A percentile compares a stretch with the other conserved stretches of the same genome.
phyloP scores from a whole-genome alignment of 2,888 invertebrate species.

The Drosophila macrothrix region DNA sequence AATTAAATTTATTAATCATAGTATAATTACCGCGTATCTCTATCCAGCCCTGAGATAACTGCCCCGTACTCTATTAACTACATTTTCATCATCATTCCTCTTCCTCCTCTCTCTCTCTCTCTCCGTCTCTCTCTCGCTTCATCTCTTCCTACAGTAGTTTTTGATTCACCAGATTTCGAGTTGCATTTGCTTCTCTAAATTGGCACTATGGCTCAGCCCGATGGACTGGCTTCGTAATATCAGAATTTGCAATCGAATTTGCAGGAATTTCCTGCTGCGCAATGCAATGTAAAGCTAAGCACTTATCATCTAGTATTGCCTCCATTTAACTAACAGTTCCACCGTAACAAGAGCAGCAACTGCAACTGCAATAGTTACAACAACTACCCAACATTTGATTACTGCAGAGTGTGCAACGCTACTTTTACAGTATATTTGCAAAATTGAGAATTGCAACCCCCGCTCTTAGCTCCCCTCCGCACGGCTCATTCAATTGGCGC shows the following conservation, averaged over 20 bases:
- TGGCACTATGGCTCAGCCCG: conserved; percentile 16
- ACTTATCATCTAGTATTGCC: conserved; percentile 71
- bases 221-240: conserved; percentile 30
- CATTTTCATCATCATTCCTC: background rate
- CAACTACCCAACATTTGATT: conserved; percentile 66
- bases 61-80: background rate
- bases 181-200: conserved; percentile 26
- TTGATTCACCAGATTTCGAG: conserved; percentile 22
- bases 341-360: conserved; percentile 18
- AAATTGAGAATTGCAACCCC: conserved; percentile 41
- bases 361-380: conserved; percentile 25
- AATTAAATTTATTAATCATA: background rate
- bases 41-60: background rate
- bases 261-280: conserved; percentile 24
- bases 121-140: too few relatives aligned
- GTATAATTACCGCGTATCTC: background rate
- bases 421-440: conserved; percentile 42
- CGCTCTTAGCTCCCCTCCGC: conserved; percentile 7
- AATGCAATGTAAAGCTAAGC: conserved; percentile 13
- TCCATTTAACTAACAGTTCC: conserved; percentile 44
- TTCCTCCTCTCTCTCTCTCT: too few relatives aligned
- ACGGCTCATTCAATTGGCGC: conserved; percentile 55
- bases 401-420: conserved; percentile 31
- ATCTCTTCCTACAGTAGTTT: background rate
- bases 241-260: conserved; percentile 42